phyloP scores from a whole-genome alignment of 2,888 invertebrate genomes.

The Nomada ruficornis region DNA sequence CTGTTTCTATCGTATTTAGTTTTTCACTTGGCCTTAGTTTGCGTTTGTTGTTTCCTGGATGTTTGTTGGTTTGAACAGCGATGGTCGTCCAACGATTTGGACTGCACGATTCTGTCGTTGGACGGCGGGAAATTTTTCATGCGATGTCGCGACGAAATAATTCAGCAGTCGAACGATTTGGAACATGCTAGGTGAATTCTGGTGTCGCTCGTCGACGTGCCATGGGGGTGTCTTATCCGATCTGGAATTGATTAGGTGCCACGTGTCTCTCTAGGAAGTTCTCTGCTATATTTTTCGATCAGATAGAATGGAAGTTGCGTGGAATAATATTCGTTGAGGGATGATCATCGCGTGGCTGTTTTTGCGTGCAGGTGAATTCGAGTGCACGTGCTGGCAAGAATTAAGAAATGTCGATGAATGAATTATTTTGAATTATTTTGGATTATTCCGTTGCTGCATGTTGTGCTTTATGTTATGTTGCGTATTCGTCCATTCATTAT shows the following conservation, averaged over 20 bases:
- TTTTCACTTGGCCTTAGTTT: neutral
- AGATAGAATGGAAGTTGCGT: neutral
- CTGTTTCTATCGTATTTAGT: neutral
- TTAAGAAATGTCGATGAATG: no score
- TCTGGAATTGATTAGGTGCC: slow-evolving; percentile 8
- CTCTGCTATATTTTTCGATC: neutral
- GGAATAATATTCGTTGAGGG: neutral
- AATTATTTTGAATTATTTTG: no score
- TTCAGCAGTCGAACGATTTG: slow-evolving; percentile 1
- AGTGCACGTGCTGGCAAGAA: no score
- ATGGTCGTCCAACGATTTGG: neutral
- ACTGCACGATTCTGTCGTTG: neutral
- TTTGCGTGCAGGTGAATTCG: neutral
- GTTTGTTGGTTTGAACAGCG: neutral
- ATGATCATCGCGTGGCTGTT: neutral
- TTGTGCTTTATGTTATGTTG: no score
- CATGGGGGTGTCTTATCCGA: neutral
- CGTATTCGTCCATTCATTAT: no score
- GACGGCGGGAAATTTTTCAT: neutral
- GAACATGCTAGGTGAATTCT: neutral
- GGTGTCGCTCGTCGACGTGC: neutral
- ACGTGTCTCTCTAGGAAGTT: neutral
- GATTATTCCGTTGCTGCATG: no score
- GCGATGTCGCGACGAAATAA: slow-evolving; percentile 24
- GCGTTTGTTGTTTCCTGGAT: neutral